Base-by-base conservation (phyloP, 2,113 vertebrate genomes). In the Ptychochromis oligacanthus region DNA sequence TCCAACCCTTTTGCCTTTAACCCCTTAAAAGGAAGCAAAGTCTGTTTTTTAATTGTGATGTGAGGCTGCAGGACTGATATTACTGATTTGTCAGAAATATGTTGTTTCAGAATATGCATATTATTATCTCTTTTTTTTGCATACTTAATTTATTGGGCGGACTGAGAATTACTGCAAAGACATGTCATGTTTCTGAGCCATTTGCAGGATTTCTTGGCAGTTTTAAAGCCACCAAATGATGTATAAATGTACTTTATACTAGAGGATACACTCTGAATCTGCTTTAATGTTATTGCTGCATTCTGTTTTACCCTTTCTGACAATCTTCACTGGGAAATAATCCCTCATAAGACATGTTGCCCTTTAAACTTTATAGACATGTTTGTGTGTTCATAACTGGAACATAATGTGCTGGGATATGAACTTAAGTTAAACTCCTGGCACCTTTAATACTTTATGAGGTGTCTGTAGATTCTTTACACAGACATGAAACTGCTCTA, bases 311-410 rank as follows among this genome's bases (percentile, higher is more conserved):
- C 10, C 2, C 67, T n/a, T 54, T 72, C 46, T 72, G 67, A 26
- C 6, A 54, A 7, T 31, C 24, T 72, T 40, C 46, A 54, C 4
- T 34, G 46, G 46, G 26, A 72, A n/a, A 72, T 18, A 28, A 70
- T 0, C 18, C 17, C 6, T 72, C 26, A 54, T 0, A 54, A 72
- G 15, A 72, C 0, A 18, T 72, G 67, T 3, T 52, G 17, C 17
- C 46, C 46, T 18, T 2, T 8, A 1, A 72, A n/a, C 46, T 72
- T 5, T 18, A 72, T n/a, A 54, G 46, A 34, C 67, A 9, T 13
- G 46, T 54, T 31, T 54, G 67, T 72, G 46, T 72, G 0, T 72
- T 72, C 2, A 8, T 52, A 13, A 52, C 65, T 20, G 26, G 26
- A 31, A 72, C 65, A 72, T 54, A 52, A 72, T n/a, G 67, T 54